Percentiles rank a stretch among this genome's conserved stretches.
phyloP scores from a whole-genome alignment of 1,140 invertebrate species.

The Scaptomyza hsui region DNA sequence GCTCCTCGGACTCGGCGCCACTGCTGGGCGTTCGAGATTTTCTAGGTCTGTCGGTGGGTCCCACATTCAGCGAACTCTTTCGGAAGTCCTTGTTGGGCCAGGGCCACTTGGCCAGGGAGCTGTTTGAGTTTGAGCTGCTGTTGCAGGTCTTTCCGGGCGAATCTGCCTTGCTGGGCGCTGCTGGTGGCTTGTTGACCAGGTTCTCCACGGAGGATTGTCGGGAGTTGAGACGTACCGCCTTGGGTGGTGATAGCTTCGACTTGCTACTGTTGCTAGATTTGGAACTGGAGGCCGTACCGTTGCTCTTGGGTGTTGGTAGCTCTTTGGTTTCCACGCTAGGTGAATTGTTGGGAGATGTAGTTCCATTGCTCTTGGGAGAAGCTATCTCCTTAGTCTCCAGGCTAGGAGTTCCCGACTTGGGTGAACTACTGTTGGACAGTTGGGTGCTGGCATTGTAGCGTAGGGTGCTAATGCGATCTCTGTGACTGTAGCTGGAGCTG shows the following conservation, averaged over 20 bases:
- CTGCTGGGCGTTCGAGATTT: slow-evolving; percentile 78
- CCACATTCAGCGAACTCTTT: slow-evolving; percentile 90
- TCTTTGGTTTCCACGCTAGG: background rate
- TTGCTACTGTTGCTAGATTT: slow-evolving; percentile 47
- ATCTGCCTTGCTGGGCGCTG: slow-evolving; percentile 84
- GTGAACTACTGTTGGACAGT: slow-evolving; percentile 32
- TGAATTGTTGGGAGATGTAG: background rate
- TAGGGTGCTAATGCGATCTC: slow-evolving; percentile 85
- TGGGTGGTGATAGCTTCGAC: slow-evolving; percentile 76
- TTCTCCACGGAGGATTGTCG: slow-evolving; percentile 77
- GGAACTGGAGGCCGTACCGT: slow-evolving; percentile 18
- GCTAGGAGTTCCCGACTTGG: slow-evolving; percentile 28
- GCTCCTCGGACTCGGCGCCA: slow-evolving; percentile 74
- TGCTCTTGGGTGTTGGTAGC: slow-evolving; percentile 9
- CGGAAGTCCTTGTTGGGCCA: slow-evolving; percentile 90
- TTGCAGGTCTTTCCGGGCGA: slow-evolving; percentile 80
- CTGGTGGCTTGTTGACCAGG: slow-evolving; percentile 85
- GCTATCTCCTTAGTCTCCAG: slow-evolving; percentile 1
- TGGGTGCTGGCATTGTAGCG: slow-evolving; percentile 70
- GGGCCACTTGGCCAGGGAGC: slow-evolving; percentile 84
- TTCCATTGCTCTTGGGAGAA: slow-evolving; percentile 7
- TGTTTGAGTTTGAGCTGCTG: slow-evolving; percentile 39
- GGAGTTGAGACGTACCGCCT: slow-evolving; percentile 66
- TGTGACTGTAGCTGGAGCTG: slow-evolving; percentile 87
- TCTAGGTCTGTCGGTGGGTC: slow-evolving; percentile 84